Base-by-base conservation (phyloP, 2,797 vertebrate genomes). In the Podargus strigoides region DNA sequence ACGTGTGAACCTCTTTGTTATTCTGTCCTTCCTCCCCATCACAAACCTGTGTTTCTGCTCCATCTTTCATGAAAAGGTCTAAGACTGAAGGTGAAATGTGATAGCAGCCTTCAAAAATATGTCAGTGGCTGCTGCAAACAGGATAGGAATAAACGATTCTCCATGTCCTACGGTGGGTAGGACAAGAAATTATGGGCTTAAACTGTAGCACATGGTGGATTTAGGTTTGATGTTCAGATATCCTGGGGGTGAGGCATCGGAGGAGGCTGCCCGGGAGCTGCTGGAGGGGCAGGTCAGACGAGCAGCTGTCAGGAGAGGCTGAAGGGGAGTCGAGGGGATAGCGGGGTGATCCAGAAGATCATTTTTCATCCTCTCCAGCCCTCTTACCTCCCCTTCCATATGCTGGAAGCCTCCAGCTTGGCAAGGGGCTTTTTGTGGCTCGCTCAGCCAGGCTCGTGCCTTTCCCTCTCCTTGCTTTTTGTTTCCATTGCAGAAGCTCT, bases 71-170 rank as follows among this genome's bases (percentile, higher is more conserved):
- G 94, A 85, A 94, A 95, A 91, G 94, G 94, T 93, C 94, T 96
- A 86, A 88, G 94, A 89, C 85, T 93, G 94, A 96, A 95, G 96
- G 94, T 94, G 94, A 95, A 94, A 95, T 91, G 91, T 95, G 96
- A 91, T 96, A 96, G 95, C 87, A 96, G 95, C 94, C 93, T 95
- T 94, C 95, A 95, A 86, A 95, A 96, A 93, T 53, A 53, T 91
- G 95, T 96, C 94, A 96, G 80, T 27, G 76, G 47, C 70, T 94
- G 96, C 90, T 79, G 62, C 93, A 90, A 91, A 87, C 90, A 93
- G 91, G 91, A 74, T 46, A 78, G 91, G 85, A 94, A 96, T 94
- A 93, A 95, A 93, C 7, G 63, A 94, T 94, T 94, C 87, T 91
- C 62, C 2, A 0, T 83, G 75, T 93, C 79, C 91, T 91, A 0